These are phyloP conservation scores for Sarcophaga rosellei DNA, from an alignment of 2,888 invertebrate species.

Conservation along the genomic window DNA sequence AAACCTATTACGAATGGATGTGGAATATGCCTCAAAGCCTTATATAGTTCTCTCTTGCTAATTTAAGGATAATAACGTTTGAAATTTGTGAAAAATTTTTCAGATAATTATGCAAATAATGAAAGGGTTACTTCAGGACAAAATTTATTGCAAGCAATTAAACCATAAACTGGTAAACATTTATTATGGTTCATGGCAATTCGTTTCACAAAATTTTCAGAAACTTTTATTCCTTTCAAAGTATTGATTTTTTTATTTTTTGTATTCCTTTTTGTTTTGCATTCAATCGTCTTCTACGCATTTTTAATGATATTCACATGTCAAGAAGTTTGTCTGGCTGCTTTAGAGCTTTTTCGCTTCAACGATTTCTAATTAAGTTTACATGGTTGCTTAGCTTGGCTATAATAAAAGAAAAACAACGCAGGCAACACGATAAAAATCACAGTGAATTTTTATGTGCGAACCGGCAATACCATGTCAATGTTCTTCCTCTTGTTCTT, in stretches of 20 bases:
- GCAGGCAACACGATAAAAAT: constrained; percentile 49
- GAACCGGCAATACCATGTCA: constrained; percentile 37
- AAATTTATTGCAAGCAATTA: neutral
- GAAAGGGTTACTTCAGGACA: neutral
- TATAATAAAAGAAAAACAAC: neutral
- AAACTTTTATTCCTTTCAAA: too few species aligned
- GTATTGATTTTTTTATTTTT: too few species aligned
- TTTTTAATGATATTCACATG: constrained; percentile 30
- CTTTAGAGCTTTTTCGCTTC: neutral
- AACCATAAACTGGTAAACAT: neutral
- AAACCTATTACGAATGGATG: too few species aligned
- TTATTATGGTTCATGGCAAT: too few species aligned
- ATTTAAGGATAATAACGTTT: too few species aligned
- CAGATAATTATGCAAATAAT: too few species aligned
- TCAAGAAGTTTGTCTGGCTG: constrained; percentile 26
- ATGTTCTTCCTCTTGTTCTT: constrained; percentile 47
- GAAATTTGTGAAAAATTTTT: neutral
- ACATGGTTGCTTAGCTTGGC: constrained; percentile 40
- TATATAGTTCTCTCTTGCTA: too few species aligned
- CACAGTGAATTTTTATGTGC: constrained; percentile 41
- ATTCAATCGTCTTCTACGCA: constrained; percentile 10
- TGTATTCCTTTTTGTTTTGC: neutral
- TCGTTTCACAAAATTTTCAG: too few species aligned
- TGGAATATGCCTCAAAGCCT: too few species aligned
- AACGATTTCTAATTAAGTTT: constrained; percentile 64